A percentile compares a stretch with the other conserved stretches of the same genome.
These are phyloP conservation scores for Protodeltote pygarga DNA, from an alignment of 2,888 invertebrate genomes.

Conservation along the genomic window DNA sequence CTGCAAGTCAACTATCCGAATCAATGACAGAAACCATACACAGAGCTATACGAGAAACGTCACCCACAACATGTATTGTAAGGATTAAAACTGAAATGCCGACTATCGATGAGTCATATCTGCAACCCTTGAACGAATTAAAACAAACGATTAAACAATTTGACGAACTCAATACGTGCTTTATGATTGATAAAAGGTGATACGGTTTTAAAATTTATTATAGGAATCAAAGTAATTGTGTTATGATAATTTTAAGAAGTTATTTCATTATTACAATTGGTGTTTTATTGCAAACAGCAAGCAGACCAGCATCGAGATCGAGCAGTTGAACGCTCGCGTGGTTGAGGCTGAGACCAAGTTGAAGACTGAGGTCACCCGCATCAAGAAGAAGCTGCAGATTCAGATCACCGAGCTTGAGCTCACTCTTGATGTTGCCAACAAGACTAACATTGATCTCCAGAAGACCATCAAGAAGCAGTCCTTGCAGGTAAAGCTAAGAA, in stretches of 20 bases:
- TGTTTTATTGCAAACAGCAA: constrained; percentile 88
- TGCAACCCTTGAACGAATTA: constrained; percentile 87
- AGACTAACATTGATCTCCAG: constrained; percentile 98
- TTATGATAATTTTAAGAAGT: background rate
- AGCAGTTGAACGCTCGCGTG: constrained; percentile 97
- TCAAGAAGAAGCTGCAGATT: constrained; percentile 99
- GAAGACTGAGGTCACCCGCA: constrained; percentile 97
- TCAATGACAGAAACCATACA: constrained; percentile 63
- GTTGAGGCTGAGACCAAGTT: constrained; percentile 98
- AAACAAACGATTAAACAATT: constrained; percentile 89
- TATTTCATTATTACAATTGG: constrained; percentile 7
- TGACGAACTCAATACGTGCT: constrained; percentile 86
- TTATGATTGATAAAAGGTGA: constrained; percentile 90
- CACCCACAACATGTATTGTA: constrained; percentile 72
- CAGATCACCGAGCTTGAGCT: constrained; percentile 98
- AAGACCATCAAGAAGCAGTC: constrained; percentile 99
- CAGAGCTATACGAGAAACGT: constrained; percentile 63
- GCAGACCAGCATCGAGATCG: constrained; percentile 99
- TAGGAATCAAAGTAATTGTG: background rate
- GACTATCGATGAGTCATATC: constrained; percentile 84
- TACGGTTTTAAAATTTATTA: background rate
- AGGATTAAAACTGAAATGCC: constrained; percentile 73
- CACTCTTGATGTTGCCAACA: constrained; percentile 98
- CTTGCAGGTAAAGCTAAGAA: constrained; percentile 88
- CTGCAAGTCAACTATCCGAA: constrained; percentile 59